Evolutionary conservation across 2,797 vertebrate species (phyloP), one percentile per base, ranked within the genome.

Genomic region (Semotilus atromaculatus): DNA sequence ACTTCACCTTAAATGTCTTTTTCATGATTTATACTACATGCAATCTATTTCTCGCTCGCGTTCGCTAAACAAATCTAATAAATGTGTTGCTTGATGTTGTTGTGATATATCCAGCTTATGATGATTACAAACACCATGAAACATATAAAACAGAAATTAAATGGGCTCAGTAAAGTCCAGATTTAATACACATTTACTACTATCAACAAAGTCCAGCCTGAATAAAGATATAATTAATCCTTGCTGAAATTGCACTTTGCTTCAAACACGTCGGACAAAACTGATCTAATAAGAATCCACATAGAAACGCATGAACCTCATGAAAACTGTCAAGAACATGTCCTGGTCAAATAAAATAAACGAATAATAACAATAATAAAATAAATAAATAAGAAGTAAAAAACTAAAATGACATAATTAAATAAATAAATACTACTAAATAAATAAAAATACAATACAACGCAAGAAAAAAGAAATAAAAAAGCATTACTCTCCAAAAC

Each of bases 111-210:
- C 62, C 19, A 34, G 29, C 40, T 48, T 19, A 43, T 9, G 14
- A 31, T 21, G n/a, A 48, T 64, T 79, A 45, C 26, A 45, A 80
- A 80, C 29, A 36, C 62, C 62, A 51, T 51, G 3, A 80, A 80
- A 51, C 62, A 80, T 31, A 66, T 34, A 34, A 58, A 58, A 38
- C 9, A 14, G 3, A 58, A 38, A 58, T 38, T n/a, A 18, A 55
- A 75, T 23, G 16, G 36, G 13, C 7, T 7, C 34, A 0, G 31
- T 36, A 58, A 58, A 76, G 31, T 8, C 6, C 8, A 23, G 9
- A 58, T 76, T 76, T 38, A 38, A 26, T 40, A 40, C 9, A 40
- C 9, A 40, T 40, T 10, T 43, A 13, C 43, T 43, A 43, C 43
- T 43, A 4, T 10, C 0, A 67, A 34, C 0, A 74, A 76, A 38